Percentiles rank a stretch among this genome's conserved stretches.
Conservation (phyloP, 1,140 invertebrate genomes). For the Antheraea mylitta region DNA sequence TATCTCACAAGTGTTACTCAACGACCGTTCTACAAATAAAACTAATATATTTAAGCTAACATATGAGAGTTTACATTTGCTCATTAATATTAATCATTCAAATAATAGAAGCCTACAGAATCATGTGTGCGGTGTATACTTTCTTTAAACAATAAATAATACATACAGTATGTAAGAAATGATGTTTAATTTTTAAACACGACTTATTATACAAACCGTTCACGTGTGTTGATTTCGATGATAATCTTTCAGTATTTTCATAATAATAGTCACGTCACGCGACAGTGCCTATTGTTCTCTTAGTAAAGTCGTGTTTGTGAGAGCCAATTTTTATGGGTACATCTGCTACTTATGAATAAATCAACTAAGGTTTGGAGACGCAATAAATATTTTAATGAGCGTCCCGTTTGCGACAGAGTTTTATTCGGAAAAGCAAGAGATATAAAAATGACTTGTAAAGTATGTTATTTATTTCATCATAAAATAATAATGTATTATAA, state of each 20-base stretch:
- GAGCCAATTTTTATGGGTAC: constrained; percentile 28
- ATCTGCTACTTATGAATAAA: constrained; percentile 7
- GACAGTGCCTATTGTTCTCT: constrained; percentile 33
- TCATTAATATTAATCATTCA: background rate
- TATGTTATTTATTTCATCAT: background rate
- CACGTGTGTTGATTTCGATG: constrained; percentile 23
- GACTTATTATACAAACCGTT: constrained; percentile 19
- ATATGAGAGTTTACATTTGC: no score
- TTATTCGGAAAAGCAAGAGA: background rate
- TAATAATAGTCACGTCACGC: constrained; percentile 34
- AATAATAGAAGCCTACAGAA: background rate
- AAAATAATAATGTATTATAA: background rate
- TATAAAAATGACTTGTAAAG: background rate
- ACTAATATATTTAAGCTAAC: background rate
- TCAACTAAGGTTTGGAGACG: background rate
- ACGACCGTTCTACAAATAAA: background rate
- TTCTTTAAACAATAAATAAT: background rate
- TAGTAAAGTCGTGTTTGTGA: constrained; percentile 25
- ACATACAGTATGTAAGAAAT: constrained; percentile 5
- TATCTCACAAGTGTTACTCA: background rate
- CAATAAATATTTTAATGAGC: constrained; percentile 5
- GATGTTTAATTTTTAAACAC: constrained; percentile 20
- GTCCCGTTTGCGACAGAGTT: background rate
- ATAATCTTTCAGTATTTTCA: constrained; percentile 34
- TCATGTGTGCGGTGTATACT: background rate